A percentile compares a stretch with the other conserved stretches of the same genome.
Evolutionary conservation across 2,888 invertebrate genomes (phyloP).

Genomic region (Hesperia comma): DNA sequence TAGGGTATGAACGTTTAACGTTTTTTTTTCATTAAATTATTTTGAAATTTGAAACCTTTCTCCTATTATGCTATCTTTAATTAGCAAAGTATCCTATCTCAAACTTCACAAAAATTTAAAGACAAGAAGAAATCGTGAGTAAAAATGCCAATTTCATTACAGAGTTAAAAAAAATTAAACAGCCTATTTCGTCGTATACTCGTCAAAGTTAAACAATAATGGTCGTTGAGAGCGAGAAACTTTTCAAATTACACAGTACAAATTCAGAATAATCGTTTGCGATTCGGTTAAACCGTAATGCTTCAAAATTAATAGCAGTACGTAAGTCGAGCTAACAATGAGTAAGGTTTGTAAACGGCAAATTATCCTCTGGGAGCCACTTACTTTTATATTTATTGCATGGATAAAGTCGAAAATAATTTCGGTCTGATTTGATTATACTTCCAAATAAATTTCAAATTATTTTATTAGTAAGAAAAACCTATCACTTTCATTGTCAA

Average conservation of each 20-base stretch:
- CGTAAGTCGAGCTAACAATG: slow-evolving; percentile 10
- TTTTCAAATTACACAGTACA: slow-evolving; percentile 45
- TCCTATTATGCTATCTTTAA: too few species aligned
- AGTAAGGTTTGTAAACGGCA: slow-evolving; percentile 15
- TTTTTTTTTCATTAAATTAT: too few species aligned
- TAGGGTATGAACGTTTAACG: too few species aligned
- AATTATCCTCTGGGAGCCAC: slow-evolving; percentile 4
- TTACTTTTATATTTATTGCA: slow-evolving; percentile 7
- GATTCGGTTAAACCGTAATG: slow-evolving; percentile 43
- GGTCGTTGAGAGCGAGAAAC: slow-evolving; percentile 29
- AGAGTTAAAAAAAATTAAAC: not conserved
- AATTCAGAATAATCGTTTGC: slow-evolving; percentile 43
- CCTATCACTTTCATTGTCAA: too few species aligned
- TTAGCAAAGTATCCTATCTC: too few species aligned
- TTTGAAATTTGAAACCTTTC: too few species aligned
- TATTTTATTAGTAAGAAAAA: too few species aligned
- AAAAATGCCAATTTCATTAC: not conserved
- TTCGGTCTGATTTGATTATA: too few species aligned
- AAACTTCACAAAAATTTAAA: too few species aligned
- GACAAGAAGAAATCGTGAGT: too few species aligned
- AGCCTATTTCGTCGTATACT: slow-evolving; percentile 8
- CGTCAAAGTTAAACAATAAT: slow-evolving; percentile 15
- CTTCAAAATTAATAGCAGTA: slow-evolving; percentile 45
- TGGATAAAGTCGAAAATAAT: not conserved
- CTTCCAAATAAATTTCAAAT: too few species aligned